A percentile compares a stretch with the other conserved stretches of the same genome.
These are phyloP conservation scores for Callocephalon fimbriatum DNA, from an alignment of 2,113 vertebrate species.

Conservation along the genomic window DNA sequence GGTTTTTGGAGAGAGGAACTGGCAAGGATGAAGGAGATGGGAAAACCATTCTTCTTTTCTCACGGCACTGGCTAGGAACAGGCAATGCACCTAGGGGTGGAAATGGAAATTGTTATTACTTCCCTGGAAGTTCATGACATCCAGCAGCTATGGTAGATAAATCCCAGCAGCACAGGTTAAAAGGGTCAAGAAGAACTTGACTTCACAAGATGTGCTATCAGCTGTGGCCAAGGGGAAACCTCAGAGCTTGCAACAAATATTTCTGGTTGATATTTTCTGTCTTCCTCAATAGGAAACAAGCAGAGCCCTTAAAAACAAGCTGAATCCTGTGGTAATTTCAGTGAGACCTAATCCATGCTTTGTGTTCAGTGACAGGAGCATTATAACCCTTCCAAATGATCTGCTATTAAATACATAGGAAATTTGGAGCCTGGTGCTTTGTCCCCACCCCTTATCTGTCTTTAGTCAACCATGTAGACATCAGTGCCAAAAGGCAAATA, in stretches of 20 bases:
- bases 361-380: background rate
- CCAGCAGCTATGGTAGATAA: background rate
- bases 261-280: background rate
- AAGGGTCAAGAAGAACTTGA: background rate
- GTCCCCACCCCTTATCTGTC: background rate
- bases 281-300: background rate
- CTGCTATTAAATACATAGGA: background rate
- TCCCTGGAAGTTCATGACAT: background rate
- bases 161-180: background rate
- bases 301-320: background rate
- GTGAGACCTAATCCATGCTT: background rate
- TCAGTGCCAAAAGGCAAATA: background rate
- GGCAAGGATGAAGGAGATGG: background rate
- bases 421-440: background rate
- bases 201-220: background rate
- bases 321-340: background rate
- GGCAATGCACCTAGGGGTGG: background rate
- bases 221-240: background rate
- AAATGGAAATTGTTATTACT: background rate
- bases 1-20: background rate
- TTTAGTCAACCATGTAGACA: rapidly evolving
- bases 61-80: background rate
- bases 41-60: background rate
- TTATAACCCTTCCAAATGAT: background rate
- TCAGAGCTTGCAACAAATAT: background rate